A percentile compares a stretch with the other conserved stretches of the same genome.
Conservation (phyloP, 2,113 vertebrate genomes). For the Cynopterus brachyotis region DNA sequence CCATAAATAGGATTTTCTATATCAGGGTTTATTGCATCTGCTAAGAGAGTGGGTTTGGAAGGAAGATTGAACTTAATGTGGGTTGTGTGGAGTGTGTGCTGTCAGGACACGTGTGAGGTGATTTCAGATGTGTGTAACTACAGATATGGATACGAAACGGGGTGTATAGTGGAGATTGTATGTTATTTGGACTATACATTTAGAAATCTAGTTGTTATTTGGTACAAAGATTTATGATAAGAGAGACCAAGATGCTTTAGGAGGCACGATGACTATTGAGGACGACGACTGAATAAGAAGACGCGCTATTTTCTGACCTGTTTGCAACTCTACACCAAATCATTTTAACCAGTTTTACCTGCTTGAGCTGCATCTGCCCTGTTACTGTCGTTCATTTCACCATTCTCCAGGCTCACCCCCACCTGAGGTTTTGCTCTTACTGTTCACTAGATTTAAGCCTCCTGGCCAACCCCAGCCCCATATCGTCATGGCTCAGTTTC, state of each 20-base stretch:
- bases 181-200: not conserved
- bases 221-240: not conserved
- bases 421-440: not conserved
- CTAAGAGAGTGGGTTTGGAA: not conserved
- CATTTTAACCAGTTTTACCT: not conserved
- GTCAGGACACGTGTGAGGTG: not conserved
- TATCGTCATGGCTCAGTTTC: not conserved
- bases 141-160: not conserved
- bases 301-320: not conserved
- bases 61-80: not conserved
- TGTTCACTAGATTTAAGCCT: rapidly evolving
- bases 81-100: not conserved
- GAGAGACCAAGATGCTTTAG: not conserved
- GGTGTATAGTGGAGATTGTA: not conserved
- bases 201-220: not conserved
- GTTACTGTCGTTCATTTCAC: not conserved
- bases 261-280: not conserved
- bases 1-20: not conserved
- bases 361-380: not conserved
- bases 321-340: not conserved
- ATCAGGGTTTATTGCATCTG: not conserved
- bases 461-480: rapidly evolving
- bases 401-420: not conserved
- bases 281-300: not conserved
- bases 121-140: not conserved